Percentiles rank a stretch among this genome's conserved stretches.
These are phyloP conservation scores for Meleagris gallopavo DNA, from an alignment of 2,113 vertebrate genomes.

Conservation along the genomic window DNA sequence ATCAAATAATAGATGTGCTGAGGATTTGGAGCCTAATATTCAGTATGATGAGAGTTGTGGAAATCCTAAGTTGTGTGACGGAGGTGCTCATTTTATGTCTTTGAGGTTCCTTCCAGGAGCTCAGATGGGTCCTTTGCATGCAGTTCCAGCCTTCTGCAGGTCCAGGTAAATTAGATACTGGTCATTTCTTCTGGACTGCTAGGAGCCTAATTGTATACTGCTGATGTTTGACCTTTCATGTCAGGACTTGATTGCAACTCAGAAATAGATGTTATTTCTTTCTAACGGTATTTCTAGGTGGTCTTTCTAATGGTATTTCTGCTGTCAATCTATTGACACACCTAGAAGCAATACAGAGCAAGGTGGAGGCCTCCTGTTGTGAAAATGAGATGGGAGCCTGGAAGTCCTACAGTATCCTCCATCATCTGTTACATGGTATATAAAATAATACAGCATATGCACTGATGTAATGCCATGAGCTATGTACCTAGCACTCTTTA, in stretches of 20 bases:
- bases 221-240: neutral
- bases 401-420: neutral
- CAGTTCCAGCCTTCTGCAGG: neutral
- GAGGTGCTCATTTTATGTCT: neutral
- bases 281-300: too few species aligned
- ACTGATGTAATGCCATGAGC: neutral
- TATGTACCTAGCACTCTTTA: neutral
- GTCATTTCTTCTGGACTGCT: neutral
- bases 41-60: neutral
- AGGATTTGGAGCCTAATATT: neutral
- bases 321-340: neutral
- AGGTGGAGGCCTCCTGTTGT: neutral
- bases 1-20: neutral
- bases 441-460: neutral
- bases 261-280: neutral
- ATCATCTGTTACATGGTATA: fast-evolving
- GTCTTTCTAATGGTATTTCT: neutral
- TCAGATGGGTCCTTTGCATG: neutral
- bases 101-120: neutral
- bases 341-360: neutral
- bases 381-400: neutral
- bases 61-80: neutral
- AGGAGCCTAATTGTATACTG: neutral
- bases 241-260: slow-evolving; percentile 2
- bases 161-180: neutral